Evolutionary conservation across 2,888 invertebrate genomes (phyloP).

Genomic region (Hypena proboscidalis): DNA sequence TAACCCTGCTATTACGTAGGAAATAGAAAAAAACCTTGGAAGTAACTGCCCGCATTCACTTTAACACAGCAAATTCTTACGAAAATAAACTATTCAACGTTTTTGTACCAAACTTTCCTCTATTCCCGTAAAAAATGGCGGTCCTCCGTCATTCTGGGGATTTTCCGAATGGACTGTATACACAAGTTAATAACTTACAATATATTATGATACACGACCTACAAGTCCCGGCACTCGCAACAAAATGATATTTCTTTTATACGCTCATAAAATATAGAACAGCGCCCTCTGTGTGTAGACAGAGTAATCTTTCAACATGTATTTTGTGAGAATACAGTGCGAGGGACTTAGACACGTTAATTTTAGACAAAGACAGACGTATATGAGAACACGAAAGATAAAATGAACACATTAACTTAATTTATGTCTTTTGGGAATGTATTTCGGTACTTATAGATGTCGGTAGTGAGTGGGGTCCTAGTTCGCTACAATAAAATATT

Average conservation of each 20-base stretch:
- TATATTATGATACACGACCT: slow-evolving; percentile 52
- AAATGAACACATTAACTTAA: slow-evolving; percentile 66
- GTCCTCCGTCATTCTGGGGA: slow-evolving; percentile 26
- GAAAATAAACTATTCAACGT: not conserved
- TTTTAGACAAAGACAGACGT: slow-evolving; percentile 67
- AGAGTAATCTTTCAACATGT: slow-evolving; percentile 66
- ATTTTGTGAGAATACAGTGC: slow-evolving; percentile 53
- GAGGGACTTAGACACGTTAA: slow-evolving; percentile 62
- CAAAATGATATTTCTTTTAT: slow-evolving; percentile 52
- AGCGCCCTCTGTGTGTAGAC: slow-evolving; percentile 35
- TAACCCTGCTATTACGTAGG: too few species aligned
- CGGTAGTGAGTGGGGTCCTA: slow-evolving; percentile 15
- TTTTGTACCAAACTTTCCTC: slow-evolving; percentile 9
- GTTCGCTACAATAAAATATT: slow-evolving; percentile 32
- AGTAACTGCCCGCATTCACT: too few species aligned
- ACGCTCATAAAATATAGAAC: slow-evolving; percentile 39
- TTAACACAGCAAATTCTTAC: not conserved
- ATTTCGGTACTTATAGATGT: slow-evolving; percentile 39
- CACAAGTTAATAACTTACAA: slow-evolving; percentile 48
- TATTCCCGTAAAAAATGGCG: slow-evolving; percentile 31
- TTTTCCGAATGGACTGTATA: slow-evolving; percentile 37
- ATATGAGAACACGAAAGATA: slow-evolving; percentile 54
- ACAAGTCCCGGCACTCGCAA: slow-evolving; percentile 60
- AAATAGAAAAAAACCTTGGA: too few species aligned
- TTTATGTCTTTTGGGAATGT: slow-evolving; percentile 61